Conservation (phyloP, 1,140 invertebrate genomes). For the Drosophila equinoxialis region DNA sequence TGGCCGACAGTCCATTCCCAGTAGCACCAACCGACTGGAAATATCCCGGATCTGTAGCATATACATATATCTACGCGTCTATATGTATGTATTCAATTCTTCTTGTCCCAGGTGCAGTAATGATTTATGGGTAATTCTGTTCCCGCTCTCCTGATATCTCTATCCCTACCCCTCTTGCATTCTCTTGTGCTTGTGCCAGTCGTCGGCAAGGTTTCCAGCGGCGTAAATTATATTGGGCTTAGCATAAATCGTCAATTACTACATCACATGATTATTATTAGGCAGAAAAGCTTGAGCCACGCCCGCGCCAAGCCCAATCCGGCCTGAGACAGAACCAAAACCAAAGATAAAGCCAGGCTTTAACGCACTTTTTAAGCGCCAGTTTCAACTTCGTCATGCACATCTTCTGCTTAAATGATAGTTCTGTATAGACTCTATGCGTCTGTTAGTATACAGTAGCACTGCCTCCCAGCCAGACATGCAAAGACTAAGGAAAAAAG, state of each 20-base stretch:
- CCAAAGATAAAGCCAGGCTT: conserved; percentile 23
- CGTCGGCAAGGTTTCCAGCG: conserved; percentile 66
- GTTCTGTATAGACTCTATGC: conserved; percentile 14
- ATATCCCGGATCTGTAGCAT: conserved; percentile 24
- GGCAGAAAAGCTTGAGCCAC: conserved; percentile 61
- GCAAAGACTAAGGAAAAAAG: background rate
- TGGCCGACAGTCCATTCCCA: conserved; percentile 37
- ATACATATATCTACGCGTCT: background rate
- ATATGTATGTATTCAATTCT: background rate
- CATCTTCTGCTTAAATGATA: conserved; percentile 56
- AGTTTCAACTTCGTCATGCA: conserved; percentile 57
- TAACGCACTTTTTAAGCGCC: conserved; percentile 71
- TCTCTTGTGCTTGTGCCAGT: conserved; percentile 39
- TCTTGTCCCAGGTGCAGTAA: conserved; percentile 70
- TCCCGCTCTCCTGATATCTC: conserved; percentile 15
- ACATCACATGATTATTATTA: conserved; percentile 80
- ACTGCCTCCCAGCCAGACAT: conserved; percentile 13
- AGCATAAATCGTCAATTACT: conserved; percentile 80
- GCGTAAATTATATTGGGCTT: conserved; percentile 80
- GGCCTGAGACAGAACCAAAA: conserved; percentile 41
- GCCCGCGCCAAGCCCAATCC: conserved; percentile 76
- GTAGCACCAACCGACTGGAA: conserved; percentile 43
- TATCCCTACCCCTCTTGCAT: background rate
- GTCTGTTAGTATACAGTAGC: conserved; percentile 29
- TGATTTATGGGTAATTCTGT: conserved; percentile 63